phyloP scores from a whole-genome alignment of 92 coral and sea anemone genomes.

The Porites cylindrica region DNA sequence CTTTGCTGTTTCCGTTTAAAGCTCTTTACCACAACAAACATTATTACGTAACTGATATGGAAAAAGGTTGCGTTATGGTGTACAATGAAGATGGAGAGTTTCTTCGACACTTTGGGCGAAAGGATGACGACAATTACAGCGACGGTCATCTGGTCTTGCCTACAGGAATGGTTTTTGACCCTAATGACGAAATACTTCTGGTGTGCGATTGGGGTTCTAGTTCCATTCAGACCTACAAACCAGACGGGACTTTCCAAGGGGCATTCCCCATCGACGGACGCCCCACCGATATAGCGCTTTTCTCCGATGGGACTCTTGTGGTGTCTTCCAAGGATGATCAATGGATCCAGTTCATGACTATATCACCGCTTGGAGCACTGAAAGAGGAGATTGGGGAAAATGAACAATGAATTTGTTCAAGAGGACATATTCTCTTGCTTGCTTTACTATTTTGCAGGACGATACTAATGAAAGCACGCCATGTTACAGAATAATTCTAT shows the following conservation, averaged over 20 bases:
- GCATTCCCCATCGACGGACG: conserved; percentile 83
- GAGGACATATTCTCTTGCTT: too few relatives aligned
- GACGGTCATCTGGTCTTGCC: conserved; percentile 80
- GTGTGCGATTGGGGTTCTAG: conserved; percentile 94
- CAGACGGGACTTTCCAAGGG: conserved; percentile 71
- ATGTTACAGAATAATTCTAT: too few relatives aligned
- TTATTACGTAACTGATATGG: conserved; percentile 91
- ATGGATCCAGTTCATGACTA: conserved; percentile 78
- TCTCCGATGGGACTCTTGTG: conserved; percentile 74
- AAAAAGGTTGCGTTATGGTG: conserved; percentile 88
- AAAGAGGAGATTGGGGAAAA: not conserved
- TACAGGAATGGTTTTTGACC: conserved; percentile 75
- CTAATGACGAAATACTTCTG: conserved; percentile 53
- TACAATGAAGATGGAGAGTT: conserved; percentile 71
- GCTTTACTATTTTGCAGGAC: too few relatives aligned
- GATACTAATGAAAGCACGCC: too few relatives aligned
- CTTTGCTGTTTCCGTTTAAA: conserved; percentile 83
- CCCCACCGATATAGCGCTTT: conserved; percentile 84
- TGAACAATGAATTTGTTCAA: not conserved
- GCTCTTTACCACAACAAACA: conserved; percentile 78
- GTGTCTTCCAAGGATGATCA: conserved; percentile 89
- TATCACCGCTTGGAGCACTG: conserved; percentile 35
- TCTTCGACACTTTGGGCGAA: conserved; percentile 80
- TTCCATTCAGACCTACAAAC: conserved; percentile 79
- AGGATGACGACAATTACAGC: conserved; percentile 46